phyloP scores from a whole-genome alignment of 2,888 invertebrate genomes.

The Rhagophthalmus giganteus region DNA sequence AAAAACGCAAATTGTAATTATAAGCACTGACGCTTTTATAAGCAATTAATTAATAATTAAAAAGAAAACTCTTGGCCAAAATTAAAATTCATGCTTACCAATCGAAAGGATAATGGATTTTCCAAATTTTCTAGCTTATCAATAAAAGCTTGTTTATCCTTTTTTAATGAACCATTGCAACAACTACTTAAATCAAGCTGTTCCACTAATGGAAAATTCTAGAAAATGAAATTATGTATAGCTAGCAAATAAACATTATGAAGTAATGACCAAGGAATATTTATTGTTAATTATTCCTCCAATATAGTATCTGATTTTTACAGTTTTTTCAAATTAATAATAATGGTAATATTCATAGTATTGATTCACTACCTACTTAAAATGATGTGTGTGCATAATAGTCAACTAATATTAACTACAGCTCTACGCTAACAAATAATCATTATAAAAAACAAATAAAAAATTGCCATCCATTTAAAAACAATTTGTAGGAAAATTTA shows the following conservation, averaged over 20 bases:
- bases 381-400: neutral
- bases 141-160: constrained; percentile 47
- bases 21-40: neutral
- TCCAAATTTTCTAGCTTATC: constrained; percentile 46
- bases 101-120: constrained; percentile 48
- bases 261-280: too few relatives aligned
- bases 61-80: too few relatives aligned
- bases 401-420: neutral
- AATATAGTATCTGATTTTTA: too few relatives aligned
- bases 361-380: too few relatives aligned
- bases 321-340: too few relatives aligned
- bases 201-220: constrained; percentile 49
- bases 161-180: constrained; percentile 46
- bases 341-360: too few relatives aligned
- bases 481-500: too few relatives aligned
- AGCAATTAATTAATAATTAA: neutral
- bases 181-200: constrained; percentile 49
- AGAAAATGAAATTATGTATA: constrained; percentile 42
- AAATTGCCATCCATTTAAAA: neutral
- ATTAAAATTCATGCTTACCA: constrained; percentile 50
- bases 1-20: neutral
- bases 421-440: neutral
- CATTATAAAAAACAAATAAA: neutral
- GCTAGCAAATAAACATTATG: too few relatives aligned
- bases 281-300: too few relatives aligned